Base-by-base conservation (phyloP, 2,888 invertebrate genomes). In the Polyommatus iphigenia region DNA sequence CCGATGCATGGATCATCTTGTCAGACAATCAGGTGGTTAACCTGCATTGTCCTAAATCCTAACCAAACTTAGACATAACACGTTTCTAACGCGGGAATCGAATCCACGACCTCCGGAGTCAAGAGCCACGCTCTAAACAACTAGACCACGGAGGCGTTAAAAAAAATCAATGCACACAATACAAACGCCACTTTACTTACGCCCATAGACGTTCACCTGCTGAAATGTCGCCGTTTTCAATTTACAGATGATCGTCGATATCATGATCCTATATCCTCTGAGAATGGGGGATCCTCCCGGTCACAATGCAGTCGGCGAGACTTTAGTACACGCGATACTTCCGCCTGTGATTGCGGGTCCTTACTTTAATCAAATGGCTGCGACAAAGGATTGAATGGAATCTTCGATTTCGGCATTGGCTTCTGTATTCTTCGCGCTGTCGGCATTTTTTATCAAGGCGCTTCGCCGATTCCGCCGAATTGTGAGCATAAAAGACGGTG, bases 251-350 rank as follows among this genome's bases (percentile, higher is more conserved):
- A 76, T 76, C 77, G 78, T 59, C 71, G 78, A 71, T 87, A 88
- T 89, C 89, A 90, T 87, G 88, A 84, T 87, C 85, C 88, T 85
- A 90, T 91, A 89, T 90, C 88, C 89, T 87, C 84, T 79, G 78
- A 79, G 77, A 79, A 79, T 78, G 73, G 76, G 76, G 77, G 79
- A 79, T 79, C 80, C 77, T 73, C 78, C 80, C 77, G 79, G 79
- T 81, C 80, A 90, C 91, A 93, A 91, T 91, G 88, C 89, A 88
- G 89, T 89, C 94, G 94, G 94, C 88, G 85, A 87, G 83, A 85
- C 91, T 88, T 92, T 91, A 94, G 94, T 92, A 92, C 92, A 94
- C 88, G 91, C 89, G 94, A 94, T 94, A 94, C 94, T 94, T 94
- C 94, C 94, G 91, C 87, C 89, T 86, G 87, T 90, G 92, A 92